Conservation (phyloP, 1,140 invertebrate species). For the Heliconius eleuchia region DNA sequence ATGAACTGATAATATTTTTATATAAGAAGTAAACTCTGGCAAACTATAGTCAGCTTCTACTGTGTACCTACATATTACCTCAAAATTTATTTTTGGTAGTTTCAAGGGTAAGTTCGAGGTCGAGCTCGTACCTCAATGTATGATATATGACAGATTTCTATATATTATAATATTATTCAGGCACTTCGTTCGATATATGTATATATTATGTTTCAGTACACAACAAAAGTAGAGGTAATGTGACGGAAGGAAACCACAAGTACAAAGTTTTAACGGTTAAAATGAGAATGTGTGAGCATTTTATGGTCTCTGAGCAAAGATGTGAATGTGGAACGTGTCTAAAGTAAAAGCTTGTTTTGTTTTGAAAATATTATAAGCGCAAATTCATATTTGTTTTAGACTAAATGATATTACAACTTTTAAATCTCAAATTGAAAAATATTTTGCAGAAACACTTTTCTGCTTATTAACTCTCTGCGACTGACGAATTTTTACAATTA, state of each 20-base stretch:
- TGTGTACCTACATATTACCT: too few species aligned
- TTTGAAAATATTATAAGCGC: neutral
- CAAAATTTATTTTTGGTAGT: too few species aligned
- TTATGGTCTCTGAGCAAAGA: conserved; percentile 18
- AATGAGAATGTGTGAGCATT: conserved; percentile 18
- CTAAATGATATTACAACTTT: neutral
- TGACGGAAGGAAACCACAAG: conserved; percentile 8
- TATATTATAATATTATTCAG: neutral
- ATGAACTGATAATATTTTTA: too few species aligned
- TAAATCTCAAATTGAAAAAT: neutral
- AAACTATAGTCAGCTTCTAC: too few species aligned
- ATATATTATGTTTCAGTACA: neutral
- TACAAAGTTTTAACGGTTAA: conserved; percentile 19
- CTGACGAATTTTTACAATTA: too few species aligned
- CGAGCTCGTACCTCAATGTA: too few species aligned
- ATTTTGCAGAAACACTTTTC: neutral
- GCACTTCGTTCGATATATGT: neutral
- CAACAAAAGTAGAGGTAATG: neutral
- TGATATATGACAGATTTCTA: too few species aligned
- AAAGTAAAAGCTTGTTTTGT: neutral
- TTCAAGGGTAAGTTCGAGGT: too few species aligned
- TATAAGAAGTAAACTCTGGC: too few species aligned
- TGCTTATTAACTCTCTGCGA: neutral
- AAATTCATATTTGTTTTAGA: neutral
- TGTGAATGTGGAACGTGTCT: neutral